phyloP scores from a whole-genome alignment of 1,140 invertebrate genomes.

The Mactra quadrangularis region DNA sequence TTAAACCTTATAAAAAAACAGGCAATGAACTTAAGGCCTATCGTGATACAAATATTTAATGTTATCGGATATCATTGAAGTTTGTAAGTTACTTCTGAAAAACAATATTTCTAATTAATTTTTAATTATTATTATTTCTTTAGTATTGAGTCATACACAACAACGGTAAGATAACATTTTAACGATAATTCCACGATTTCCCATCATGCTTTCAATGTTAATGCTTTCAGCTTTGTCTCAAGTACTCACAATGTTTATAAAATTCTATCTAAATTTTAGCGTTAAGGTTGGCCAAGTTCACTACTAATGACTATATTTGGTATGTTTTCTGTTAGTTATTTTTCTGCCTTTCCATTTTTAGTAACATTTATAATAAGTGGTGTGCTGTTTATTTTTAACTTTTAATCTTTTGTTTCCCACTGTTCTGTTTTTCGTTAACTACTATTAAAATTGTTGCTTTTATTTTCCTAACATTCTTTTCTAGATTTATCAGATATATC shows the following conservation, averaged over 20 bases:
- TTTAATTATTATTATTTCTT: too few relatives aligned
- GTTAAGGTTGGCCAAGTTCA: conserved; percentile 58
- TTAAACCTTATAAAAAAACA: too few relatives aligned
- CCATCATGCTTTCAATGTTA: too few relatives aligned
- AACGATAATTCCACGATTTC: too few relatives aligned
- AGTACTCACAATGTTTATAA: conserved; percentile 1
- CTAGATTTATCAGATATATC: background rate
- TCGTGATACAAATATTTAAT: too few relatives aligned
- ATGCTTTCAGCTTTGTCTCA: too few relatives aligned
- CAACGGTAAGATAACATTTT: too few relatives aligned
- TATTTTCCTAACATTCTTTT: background rate
- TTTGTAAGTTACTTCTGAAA: too few relatives aligned
- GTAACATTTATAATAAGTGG: background rate
- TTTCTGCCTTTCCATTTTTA: background rate
- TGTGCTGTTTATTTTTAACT: background rate
- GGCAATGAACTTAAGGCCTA: too few relatives aligned
- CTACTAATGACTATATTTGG: conserved; percentile 51
- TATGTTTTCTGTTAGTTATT: conserved; percentile 26
- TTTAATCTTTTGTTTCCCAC: background rate
- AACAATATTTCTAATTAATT: too few relatives aligned
- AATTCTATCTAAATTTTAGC: conserved; percentile 50
- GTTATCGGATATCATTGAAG: too few relatives aligned
- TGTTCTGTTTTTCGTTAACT: background rate
- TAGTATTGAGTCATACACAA: too few relatives aligned
- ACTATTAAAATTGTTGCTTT: background rate